Evolutionary conservation across 2,797 vertebrate species (phyloP).

Genomic region (Remorina albescens): DNA sequence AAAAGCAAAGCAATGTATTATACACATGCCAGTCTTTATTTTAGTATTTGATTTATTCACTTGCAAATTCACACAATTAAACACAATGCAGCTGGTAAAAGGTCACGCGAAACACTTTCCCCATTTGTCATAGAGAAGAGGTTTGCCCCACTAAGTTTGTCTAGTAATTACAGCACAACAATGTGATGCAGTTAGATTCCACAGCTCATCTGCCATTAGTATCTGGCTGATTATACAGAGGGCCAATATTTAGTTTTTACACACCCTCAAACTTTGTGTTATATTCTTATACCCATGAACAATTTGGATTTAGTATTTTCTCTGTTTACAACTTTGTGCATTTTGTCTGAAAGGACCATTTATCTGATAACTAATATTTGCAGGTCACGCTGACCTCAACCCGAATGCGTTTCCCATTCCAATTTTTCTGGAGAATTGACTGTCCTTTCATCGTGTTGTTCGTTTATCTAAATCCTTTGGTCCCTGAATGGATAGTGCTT

Average conservation of each 20-base stretch:
- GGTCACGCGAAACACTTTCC: conserved; percentile 35
- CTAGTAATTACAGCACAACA: neutral
- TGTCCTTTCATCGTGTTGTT: neutral
- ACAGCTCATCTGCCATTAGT: conserved; percentile 24
- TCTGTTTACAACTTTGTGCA: neutral
- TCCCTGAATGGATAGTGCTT: neutral
- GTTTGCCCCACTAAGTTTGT: neutral
- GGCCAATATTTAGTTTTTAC: neutral
- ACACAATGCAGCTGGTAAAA: conserved; percentile 63
- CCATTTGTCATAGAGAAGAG: conserved; percentile 17
- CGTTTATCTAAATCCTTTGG: neutral
- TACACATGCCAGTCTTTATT: conserved; percentile 46
- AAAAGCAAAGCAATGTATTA: conserved; percentile 21
- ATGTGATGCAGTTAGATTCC: conserved; percentile 18
- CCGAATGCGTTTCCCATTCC: conserved; percentile 15
- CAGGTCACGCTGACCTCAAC: neutral
- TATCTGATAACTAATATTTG: conserved; percentile 6
- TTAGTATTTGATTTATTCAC: conserved; percentile 71
- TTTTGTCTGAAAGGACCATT: neutral
- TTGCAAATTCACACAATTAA: conserved; percentile 57
- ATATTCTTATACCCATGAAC: neutral
- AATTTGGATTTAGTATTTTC: neutral
- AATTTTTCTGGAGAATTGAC: neutral
- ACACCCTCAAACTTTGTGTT: neutral
- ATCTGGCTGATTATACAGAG: conserved; percentile 16